These are phyloP conservation scores for Psophia crepitans DNA, from an alignment of 2,113 vertebrate species.

Conservation along the genomic window DNA sequence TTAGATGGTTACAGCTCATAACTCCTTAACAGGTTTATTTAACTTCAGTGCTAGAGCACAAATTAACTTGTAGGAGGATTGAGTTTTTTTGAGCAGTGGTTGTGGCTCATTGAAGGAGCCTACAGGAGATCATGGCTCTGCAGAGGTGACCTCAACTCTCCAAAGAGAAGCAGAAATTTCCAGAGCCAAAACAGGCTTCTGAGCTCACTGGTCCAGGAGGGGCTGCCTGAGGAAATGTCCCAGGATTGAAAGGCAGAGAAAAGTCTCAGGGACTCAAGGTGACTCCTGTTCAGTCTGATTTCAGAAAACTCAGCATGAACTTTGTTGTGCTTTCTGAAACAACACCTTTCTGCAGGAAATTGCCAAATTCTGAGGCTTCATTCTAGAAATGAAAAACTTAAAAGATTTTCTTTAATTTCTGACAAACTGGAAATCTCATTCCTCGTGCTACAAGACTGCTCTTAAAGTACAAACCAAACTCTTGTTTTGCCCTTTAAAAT, in stretches of 20 bases:
- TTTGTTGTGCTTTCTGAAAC: background rate
- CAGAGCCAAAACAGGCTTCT: background rate
- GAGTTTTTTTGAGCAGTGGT: background rate
- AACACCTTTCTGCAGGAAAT: background rate
- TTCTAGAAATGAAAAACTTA: background rate
- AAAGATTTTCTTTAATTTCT: background rate
- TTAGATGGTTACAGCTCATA: background rate
- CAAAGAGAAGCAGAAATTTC: background rate
- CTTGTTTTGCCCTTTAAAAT: background rate
- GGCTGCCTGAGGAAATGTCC: background rate
- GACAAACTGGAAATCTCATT: background rate
- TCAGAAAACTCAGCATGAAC: background rate
- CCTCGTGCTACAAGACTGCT: background rate
- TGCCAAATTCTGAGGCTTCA: background rate
- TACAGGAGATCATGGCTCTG: background rate
- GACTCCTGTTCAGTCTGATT: background rate
- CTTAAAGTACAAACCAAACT: background rate
- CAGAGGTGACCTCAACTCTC: background rate
- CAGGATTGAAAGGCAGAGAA: background rate
- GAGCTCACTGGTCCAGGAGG: background rate
- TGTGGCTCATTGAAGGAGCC: background rate
- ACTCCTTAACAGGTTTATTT: background rate
- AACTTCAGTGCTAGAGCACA: background rate
- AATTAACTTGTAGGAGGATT: background rate
- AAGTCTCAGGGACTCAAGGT: background rate